Evolutionary conservation across 2,113 vertebrate species (phyloP), one percentile per base, ranked within the genome.

Genomic region (Tragelaphus buxtoni): DNA sequence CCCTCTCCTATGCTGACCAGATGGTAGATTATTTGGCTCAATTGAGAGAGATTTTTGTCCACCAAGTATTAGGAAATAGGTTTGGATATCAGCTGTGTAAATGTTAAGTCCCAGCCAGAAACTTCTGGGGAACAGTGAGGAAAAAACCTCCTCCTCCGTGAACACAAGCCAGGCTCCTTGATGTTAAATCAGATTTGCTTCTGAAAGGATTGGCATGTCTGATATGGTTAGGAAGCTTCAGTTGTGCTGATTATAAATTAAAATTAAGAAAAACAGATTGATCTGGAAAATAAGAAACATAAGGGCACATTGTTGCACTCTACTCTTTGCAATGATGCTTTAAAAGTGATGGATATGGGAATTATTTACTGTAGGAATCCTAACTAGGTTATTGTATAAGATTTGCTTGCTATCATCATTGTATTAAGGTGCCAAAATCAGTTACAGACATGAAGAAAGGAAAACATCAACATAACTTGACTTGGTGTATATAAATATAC

Each of bases 231-330:
- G 96, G 97, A 96, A 96, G 97, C 90, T 85, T 97, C 94, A 85
- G 94, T 97, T 96, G 96, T 97, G 88, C 97, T 98, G 96, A 98
- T 98, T 98, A 98, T 96, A 98, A 98, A 97, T 98, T 98, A 96
- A 98, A 98, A 98, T 97, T 97, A 97, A 96, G 97, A 96, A 96
- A 98, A 98, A 97, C 96, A 97, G 95, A 98, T 97, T 97, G 97
- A 98, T 97, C 96, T 97, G 90, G 95, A 97, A 97, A 98, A 98
- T 97, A 96, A 95, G 96, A 97, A 97, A 97, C 96, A 98, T 94
- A 97, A 92, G 97, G 95, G 81, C 81, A 93, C 88, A 96, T 82
- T 47, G 63, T 88, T 92, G 35, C 65, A 51, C 88, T 93, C 89
- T 47, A 47, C 28, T 96, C 93, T 95, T 93, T 92, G 81, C 47